Base-by-base conservation (phyloP, 2,888 invertebrate genomes). In the Tachina fera region DNA sequence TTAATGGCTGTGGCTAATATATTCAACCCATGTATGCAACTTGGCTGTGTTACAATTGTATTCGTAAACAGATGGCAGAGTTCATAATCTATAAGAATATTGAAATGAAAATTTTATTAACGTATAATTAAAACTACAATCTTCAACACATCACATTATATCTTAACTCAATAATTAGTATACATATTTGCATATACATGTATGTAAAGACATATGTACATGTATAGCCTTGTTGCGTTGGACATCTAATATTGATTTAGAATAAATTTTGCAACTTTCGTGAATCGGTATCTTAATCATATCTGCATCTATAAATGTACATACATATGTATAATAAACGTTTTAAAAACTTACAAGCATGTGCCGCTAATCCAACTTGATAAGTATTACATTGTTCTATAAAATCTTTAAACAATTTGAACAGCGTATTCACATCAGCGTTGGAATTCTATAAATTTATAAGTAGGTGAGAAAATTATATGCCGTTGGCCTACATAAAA, bases 361-460 rank as follows among this genome's bases (percentile, higher is more conserved):
- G 97, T 75, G 97, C 96, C 71, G 97, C 96, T 92, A 96, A 96
- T 89, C 97, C 94, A 80, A 98, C 96, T 95, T 98, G 98, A 92
- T 97, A 97, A 71, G 96, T 96, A 94, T 97, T 97, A 91, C 97
- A 97, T 88, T 96, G 95, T 80, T 95, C 94, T 84, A 98, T 96
- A 92, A 98, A 98, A 89, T 98, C 97, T 91, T 96, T 96, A 86
- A 97, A 95, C 92, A 97, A 96, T 88, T 95, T 95, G 90, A 96
- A 96, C 19, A 93, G 88, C 75, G 89, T 90, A 67, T 89, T 88
- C 5, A 92, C 89, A 80, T 92, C 92, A 61, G 90, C 89, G 83
- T 90, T 89, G 0, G 88, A 86, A 41, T 89, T 90, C 91, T 92
- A 11, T 5, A 67, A 67, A 16, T 8, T 8, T 41, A 60, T 39